These are phyloP conservation scores for Orestias chungarensis DNA, from an alignment of 2,797 vertebrate species.

Conservation along the genomic window DNA sequence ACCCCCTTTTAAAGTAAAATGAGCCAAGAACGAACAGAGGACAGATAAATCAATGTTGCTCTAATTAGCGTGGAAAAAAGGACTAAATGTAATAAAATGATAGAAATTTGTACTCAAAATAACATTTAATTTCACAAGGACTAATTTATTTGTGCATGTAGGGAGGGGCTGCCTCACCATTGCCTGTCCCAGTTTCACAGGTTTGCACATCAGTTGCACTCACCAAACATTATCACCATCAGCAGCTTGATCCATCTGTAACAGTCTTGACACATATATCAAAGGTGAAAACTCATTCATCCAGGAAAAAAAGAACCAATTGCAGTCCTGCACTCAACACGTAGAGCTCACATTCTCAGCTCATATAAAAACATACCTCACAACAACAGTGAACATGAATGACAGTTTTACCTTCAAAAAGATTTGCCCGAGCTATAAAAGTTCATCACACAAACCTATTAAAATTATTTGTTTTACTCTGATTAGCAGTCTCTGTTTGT, in stretches of 20 bases:
- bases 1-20: conserved; percentile 35
- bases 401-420: background rate
- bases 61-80: conserved; percentile 29
- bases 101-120: background rate
- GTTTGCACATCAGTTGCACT: conserved; percentile 4
- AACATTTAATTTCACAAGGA: background rate
- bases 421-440: no score
- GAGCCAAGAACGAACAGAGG: conserved; percentile 30
- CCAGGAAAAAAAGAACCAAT: background rate
- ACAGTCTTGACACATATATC: conserved; percentile 1
- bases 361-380: background rate
- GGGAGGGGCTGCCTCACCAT: background rate
- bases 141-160: background rate
- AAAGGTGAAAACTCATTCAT: conserved; percentile 16
- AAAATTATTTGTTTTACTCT: conserved; percentile 19
- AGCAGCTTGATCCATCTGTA: conserved; percentile 2
- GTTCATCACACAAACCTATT: no score
- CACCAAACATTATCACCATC: background rate
- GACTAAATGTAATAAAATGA: conserved; percentile 2
- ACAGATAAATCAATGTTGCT: conserved; percentile 14
- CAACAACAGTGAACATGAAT: background rate
- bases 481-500: conserved; percentile 16
- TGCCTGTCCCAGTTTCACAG: no score
- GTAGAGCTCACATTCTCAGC: background rate
- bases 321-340: background rate